Conservation (phyloP, 2,888 invertebrate genomes). For the Callyntrura guangdongensis region DNA sequence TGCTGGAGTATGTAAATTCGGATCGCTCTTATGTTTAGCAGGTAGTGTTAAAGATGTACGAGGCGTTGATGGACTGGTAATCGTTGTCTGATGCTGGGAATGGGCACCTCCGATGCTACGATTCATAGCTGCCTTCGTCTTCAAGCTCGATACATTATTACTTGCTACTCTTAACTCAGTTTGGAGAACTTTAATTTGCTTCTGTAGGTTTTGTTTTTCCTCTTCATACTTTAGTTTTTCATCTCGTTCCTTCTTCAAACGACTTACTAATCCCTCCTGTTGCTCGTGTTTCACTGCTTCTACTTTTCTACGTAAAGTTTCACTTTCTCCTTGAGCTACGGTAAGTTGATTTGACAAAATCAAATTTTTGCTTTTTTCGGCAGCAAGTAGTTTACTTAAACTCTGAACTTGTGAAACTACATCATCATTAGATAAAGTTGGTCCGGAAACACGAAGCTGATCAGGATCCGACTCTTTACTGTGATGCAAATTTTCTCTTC, state of each 20-base stretch:
- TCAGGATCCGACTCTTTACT: background rate
- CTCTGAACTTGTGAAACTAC: background rate
- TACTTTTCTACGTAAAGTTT: constrained; percentile 13
- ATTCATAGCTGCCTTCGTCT: constrained; percentile 3
- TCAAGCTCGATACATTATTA: background rate
- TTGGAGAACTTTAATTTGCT: background rate
- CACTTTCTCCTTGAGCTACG: constrained; percentile 33
- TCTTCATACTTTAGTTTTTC: constrained; percentile 30
- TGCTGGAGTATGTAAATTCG: background rate
- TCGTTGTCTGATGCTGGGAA: background rate
- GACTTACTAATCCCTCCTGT: background rate
- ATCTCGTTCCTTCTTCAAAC: background rate
- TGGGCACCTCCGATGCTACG: constrained; percentile 35
- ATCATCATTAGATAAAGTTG: background rate
- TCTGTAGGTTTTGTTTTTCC: background rate
- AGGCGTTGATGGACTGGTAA: background rate
- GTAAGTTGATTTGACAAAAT: background rate
- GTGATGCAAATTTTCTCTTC: constrained; percentile 18
- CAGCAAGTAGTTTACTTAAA: background rate
- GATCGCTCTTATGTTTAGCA: constrained; percentile 26
- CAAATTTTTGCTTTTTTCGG: background rate
- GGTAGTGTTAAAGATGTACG: too few relatives aligned
- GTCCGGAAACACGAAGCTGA: background rate
- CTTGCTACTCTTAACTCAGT: background rate
- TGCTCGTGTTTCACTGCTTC: background rate